phyloP scores from a whole-genome alignment of 2,888 invertebrate species.

The Siphlonurus alternatus region DNA sequence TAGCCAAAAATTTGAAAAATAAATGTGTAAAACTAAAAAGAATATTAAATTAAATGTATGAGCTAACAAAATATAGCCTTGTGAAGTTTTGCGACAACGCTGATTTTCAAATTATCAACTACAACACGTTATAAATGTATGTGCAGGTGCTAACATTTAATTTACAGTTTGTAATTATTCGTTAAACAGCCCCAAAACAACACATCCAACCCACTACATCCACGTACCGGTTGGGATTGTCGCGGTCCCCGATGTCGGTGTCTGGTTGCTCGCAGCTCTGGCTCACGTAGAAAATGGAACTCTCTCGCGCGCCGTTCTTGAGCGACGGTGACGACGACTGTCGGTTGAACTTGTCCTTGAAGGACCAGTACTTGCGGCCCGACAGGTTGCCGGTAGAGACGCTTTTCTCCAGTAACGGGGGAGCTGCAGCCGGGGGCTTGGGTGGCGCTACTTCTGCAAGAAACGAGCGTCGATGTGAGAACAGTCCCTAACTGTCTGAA shows the following conservation, averaged over 20 bases:
- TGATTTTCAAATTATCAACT: too few relatives aligned
- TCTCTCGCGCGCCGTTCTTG: conserved; percentile 21
- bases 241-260: neutral
- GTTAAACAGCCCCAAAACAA: too few relatives aligned
- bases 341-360: conserved; percentile 44
- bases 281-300: conserved; percentile 8
- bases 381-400: conserved; percentile 10
- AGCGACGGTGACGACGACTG: conserved; percentile 38
- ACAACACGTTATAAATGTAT: neutral
- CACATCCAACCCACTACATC: too few relatives aligned
- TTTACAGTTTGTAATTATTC: too few relatives aligned
- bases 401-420: conserved; percentile 12
- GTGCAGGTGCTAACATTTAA: neutral
- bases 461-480: too few relatives aligned
- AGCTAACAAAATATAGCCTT: too few relatives aligned
- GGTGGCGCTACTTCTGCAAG: neutral
- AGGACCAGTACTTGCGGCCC: conserved; percentile 30
- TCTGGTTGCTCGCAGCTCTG: neutral
- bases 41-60: too few relatives aligned
- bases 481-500: too few relatives aligned
- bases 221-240: neutral
- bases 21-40: too few relatives aligned
- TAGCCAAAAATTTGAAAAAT: too few relatives aligned
- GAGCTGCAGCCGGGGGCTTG: conserved; percentile 11
- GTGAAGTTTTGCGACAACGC: too few relatives aligned